Evolutionary conservation across 2,113 vertebrate genomes (phyloP), one percentile per base, ranked within the genome.

Genomic region (Centropristis striata): DNA sequence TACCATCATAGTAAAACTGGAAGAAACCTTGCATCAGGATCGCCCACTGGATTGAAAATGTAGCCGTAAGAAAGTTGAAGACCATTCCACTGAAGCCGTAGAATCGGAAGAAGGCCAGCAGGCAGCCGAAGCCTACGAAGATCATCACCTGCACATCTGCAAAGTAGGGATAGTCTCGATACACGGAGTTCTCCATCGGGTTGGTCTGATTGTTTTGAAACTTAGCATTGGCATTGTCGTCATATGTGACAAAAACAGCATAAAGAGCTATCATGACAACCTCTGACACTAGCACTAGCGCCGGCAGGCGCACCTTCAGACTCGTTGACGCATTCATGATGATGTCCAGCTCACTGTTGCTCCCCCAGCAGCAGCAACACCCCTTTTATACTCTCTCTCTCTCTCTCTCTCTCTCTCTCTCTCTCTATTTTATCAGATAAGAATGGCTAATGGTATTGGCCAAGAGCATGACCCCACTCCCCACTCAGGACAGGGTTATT

Each of bases 61-160:
- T 94, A 57, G 96, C 93, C 5, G 95, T 93, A 2, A 97, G 88
- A 71, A 97, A 97, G 78, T 95, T 97, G 88, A 96, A 95, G 77
- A 93, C 93, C 78, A 97, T 93, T 0, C 93, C 95, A 0, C 96
- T 92, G 79, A 97, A 92, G 28, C 96, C 94, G 0, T 96, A 97
- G 73, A 46, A 91, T 47, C 94, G 91, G 67, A 96, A 92, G 59
- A 97, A 97, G 0, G 94, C 90, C 81, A 97, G 90, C 54, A 97
- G 90, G 44, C 96, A 96, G 9, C 96, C 96, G 11, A 96, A 92
- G 1, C 96, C 96, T 10, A 96, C 83, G 83, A 96, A 95, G 79
- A 97, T 93, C 96, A 97, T 96, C 88, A 96, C 82, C 78, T 97
- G 96, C 66, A 96, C 93, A 55, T 96, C 95, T 8, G 95, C 94